phyloP scores from a whole-genome alignment of 2,888 invertebrate genomes.

The Mesochorus sp. region DNA sequence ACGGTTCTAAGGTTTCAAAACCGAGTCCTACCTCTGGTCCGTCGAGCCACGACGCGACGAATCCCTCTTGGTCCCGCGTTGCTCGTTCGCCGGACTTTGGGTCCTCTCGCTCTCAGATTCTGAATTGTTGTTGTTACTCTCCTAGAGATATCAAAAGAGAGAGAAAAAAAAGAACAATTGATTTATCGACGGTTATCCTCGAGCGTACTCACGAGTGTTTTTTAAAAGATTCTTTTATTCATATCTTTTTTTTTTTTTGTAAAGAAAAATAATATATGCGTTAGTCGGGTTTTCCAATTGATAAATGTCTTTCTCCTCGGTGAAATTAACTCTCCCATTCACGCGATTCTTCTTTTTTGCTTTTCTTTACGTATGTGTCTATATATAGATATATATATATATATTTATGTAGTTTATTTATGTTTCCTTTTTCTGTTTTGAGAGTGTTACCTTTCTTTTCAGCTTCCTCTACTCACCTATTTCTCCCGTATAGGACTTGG shows the following conservation, averaged over 20 bases:
- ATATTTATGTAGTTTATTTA: slow-evolving; percentile 69
- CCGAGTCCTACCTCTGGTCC: slow-evolving; percentile 81
- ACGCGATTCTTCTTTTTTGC: slow-evolving; percentile 8
- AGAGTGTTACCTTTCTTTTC: slow-evolving; percentile 80
- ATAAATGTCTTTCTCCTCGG: slow-evolving; percentile 15
- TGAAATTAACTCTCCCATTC: slow-evolving; percentile 29
- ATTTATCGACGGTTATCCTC: slow-evolving; percentile 20
- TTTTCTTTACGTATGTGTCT: slow-evolving; percentile 10
- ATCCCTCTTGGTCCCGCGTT: slow-evolving; percentile 67
- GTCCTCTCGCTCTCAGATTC: slow-evolving; percentile 75
- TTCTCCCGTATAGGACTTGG: slow-evolving; percentile 81
- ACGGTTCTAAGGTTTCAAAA: no score
- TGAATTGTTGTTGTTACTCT: slow-evolving; percentile 81
- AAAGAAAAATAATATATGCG: slow-evolving; percentile 25
- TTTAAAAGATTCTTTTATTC: no score
- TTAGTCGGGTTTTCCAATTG: slow-evolving; percentile 61
- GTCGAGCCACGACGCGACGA: slow-evolving; percentile 71
- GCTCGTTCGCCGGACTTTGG: slow-evolving; percentile 70
- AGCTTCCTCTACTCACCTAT: slow-evolving; percentile 81
- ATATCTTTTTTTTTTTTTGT: no score
- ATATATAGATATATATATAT: slow-evolving; percentile 61
- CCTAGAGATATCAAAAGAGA: slow-evolving; percentile 75
- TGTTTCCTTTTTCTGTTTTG: slow-evolving; percentile 59
- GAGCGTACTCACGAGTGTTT: slow-evolving; percentile 2
- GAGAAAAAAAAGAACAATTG: slow-evolving; percentile 51